Base-by-base conservation (phyloP, 2,888 invertebrate genomes). In the Eupithecia pulchellata region DNA sequence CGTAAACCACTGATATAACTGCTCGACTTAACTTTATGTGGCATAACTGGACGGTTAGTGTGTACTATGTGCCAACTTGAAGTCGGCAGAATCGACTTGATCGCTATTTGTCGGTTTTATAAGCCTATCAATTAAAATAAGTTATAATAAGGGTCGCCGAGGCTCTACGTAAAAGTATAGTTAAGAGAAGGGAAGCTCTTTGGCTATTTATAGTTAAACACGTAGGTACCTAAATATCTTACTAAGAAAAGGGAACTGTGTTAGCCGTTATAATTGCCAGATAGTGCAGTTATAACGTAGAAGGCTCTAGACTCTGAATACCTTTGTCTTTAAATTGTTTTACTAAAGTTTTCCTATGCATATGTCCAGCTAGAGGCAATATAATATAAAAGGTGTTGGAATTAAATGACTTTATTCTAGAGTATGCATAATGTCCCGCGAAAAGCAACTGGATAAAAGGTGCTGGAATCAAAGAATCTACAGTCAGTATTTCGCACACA, bases 1-100 rank as follows among this genome's bases (percentile, higher is more conserved):
- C 92, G 89, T 92, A 92, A 92, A 91, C 83, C 78, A 78, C 79
- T 61, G 64, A 86, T 88, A 87, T 86, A 84, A 87, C 88, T 84
- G 86, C 83, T 85, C 83, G 84, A 86, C 83, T 89, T 84, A 83
- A 85, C 81, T 86, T 86, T 85, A 85, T 84, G 83, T 82, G 80
- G 79, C 82, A 83, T 82, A 80, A 82, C 82, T 79, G 76, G 64
- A 69, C 72, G 69, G 74, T 78, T 77, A 76, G 71, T 69, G 73
- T 65, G 55, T 20, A 32, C 30, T 30, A n/a, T 32, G 30, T 60
- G n/a, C 32, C n/a, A 2, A 20, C 42, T 47, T 47, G 42, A 20
- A 20, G 20, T 47, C 9, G 20, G n/a, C 20, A 20, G 42, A 9
- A 47, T 20, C 42, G n/a, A 47, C n/a, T 47, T 20, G 42, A 47